phyloP scores from a whole-genome alignment of 2,797 vertebrate genomes.

The Garrulus glandarius region DNA sequence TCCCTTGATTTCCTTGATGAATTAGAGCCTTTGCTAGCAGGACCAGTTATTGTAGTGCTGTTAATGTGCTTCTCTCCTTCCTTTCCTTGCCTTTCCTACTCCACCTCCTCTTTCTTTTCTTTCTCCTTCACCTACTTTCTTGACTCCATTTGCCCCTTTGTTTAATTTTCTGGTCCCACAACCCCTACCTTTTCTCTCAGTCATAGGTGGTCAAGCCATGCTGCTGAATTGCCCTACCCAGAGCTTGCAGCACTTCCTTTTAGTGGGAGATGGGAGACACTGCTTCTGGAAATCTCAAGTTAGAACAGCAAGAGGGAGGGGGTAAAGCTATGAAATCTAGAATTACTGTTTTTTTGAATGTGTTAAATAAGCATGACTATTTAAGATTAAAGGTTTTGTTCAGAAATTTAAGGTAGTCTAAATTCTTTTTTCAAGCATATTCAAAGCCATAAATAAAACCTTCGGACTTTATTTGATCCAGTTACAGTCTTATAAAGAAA shows the following conservation, averaged over 20 bases:
- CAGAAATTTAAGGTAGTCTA: not conserved
- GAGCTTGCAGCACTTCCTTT: slow-evolving; percentile 67
- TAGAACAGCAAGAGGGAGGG: slow-evolving; percentile 67
- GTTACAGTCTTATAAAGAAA: not conserved
- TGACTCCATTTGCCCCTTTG: slow-evolving; percentile 7
- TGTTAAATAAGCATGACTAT: not conserved
- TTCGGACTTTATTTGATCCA: not conserved
- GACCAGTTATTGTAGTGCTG: not conserved
- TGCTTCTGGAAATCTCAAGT: slow-evolving; percentile 67
- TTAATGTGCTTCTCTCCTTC: slow-evolving; percentile 64
- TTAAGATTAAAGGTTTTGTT: not conserved
- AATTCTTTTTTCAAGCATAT: not conserved
- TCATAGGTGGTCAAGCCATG: slow-evolving; percentile 56
- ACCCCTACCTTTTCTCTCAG: slow-evolving; percentile 62
- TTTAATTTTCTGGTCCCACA: slow-evolving; percentile 38
- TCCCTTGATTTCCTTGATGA: not conserved
- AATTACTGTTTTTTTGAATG: not conserved
- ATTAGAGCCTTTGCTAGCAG: slow-evolving; percentile 8
- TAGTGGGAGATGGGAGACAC: slow-evolving; percentile 67
- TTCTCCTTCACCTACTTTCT: not conserved
- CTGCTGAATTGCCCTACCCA: slow-evolving; percentile 56
- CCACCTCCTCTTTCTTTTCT: not conserved
- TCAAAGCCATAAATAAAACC: not conserved
- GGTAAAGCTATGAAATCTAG: slow-evolving; percentile 58
- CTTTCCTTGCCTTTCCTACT: slow-evolving; percentile 18